Conservation (phyloP, 2,797 vertebrate genomes). For the Falco peregrinus region DNA sequence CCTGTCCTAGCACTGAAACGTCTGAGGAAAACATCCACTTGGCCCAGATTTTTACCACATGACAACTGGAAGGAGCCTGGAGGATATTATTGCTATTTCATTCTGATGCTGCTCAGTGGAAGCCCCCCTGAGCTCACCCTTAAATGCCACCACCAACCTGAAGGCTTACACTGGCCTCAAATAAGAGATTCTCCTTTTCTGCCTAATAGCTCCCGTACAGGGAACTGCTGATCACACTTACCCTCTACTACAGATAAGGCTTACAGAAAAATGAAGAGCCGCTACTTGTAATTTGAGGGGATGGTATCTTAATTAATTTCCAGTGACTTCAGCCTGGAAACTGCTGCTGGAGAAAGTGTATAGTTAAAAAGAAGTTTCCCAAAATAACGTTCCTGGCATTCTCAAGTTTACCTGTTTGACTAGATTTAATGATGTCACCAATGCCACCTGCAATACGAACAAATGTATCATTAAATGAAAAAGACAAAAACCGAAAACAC, state of each 20-base stretch:
- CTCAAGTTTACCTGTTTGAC: background rate
- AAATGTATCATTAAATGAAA: background rate
- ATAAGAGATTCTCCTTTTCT: background rate
- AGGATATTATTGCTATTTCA: background rate
- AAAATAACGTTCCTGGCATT: background rate
- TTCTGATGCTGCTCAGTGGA: background rate
- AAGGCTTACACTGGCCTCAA: background rate
- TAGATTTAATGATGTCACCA: background rate
- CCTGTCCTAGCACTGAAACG: rapidly evolving
- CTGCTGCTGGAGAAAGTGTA: background rate
- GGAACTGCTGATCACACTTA: background rate
- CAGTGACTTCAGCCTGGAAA: background rate
- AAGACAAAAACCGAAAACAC: background rate
- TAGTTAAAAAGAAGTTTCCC: background rate
- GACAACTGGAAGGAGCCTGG: background rate
- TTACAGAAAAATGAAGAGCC: background rate
- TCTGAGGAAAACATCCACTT: background rate
- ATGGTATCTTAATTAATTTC: background rate
- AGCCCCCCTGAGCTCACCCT: background rate
- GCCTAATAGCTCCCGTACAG: background rate
- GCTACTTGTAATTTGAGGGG: background rate
- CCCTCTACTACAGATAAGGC: background rate
- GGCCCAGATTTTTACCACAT: background rate
- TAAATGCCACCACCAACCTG: background rate
- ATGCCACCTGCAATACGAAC: background rate